Evolutionary conservation across 2,113 vertebrate genomes (phyloP), one percentile per base, ranked within the genome.

Genomic region (Galemys pyrenaicus): DNA sequence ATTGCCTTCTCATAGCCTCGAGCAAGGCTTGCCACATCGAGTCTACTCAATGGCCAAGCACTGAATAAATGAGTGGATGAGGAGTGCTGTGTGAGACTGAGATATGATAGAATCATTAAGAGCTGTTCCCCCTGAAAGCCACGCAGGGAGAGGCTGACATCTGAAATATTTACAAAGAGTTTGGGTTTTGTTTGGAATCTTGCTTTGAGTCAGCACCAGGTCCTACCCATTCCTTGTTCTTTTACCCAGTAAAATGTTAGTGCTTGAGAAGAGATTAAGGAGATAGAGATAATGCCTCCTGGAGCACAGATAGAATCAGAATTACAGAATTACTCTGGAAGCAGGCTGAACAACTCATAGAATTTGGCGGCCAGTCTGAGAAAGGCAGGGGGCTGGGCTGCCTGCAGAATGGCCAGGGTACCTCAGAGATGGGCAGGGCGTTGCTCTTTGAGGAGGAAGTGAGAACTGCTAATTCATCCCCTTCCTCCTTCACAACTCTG

Each of bases 241-340:
- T 82, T 85, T 0, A 44, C 58, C 94, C 89, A 92, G 95, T 92
- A 87, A 95, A 96, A 96, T 65, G 70, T 49, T 87, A 32, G 68
- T 75, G 71, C 94, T 93, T 94, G 88, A 96, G 97, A 98, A 97
- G 58, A 74, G 95, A 15, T 91, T 83, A 89, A 79, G 92, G 89
- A 95, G 95, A 75, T 88, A 58, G 84, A 96, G 89, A 96, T 89
- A 96, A 87, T 79, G 82, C 20, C 62, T 95, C 81, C 49, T n/a
- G 24, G 13, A 79, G 60, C 65, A 95, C 46, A 96, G 95, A 97
- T 87, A 80, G 94, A 82, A 94, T 86, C 94, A 95, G 94, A 97
- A 49, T 15, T 77, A 1, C 24, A 77, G 75, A 75, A 78, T 92
- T 77, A 16, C 24, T 44, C 39, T 28, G 32, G 26, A 35, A 89